Evolutionary conservation across 2,113 vertebrate species (phyloP).

Genomic region (Chaetodon trifascialis): DNA sequence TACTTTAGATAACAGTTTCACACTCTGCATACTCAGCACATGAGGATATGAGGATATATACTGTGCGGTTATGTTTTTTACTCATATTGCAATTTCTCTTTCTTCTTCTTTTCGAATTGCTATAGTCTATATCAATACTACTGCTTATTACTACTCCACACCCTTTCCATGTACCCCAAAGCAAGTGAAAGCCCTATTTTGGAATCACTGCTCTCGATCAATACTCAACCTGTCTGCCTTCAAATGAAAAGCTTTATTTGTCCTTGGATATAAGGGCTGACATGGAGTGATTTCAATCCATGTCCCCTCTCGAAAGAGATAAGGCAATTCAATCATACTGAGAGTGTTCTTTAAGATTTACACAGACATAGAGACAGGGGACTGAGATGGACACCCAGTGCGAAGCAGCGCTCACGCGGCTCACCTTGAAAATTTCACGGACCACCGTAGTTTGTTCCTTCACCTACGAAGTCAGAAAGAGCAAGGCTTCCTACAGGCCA

Average conservation of each 20-base stretch:
- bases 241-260: neutral
- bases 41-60: neutral
- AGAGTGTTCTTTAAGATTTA: slow-evolving; percentile 5
- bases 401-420: slow-evolving; percentile 10
- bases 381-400: slow-evolving; percentile 31
- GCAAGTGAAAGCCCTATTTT: neutral
- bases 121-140: neutral
- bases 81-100: neutral
- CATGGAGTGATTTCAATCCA: slow-evolving; percentile 13
- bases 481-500: slow-evolving; percentile 32
- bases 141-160: neutral
- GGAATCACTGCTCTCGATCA: slow-evolving; percentile 19
- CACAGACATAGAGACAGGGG: slow-evolving; percentile 8
- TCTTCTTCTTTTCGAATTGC: neutral
- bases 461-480: slow-evolving; percentile 30
- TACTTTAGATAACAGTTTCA: neutral
- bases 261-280: neutral
- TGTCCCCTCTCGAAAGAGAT: neutral
- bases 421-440: slow-evolving; percentile 41
- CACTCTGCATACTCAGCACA: neutral
- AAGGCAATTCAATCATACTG: neutral
- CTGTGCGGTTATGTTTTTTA: neutral
- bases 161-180: neutral
- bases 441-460: slow-evolving; percentile 52
- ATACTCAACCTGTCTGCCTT: slow-evolving; percentile 13